A percentile compares a stretch with the other conserved stretches of the same genome.
Conservation (phyloP, 2,888 invertebrate species). For the Heliconius ismenius region DNA sequence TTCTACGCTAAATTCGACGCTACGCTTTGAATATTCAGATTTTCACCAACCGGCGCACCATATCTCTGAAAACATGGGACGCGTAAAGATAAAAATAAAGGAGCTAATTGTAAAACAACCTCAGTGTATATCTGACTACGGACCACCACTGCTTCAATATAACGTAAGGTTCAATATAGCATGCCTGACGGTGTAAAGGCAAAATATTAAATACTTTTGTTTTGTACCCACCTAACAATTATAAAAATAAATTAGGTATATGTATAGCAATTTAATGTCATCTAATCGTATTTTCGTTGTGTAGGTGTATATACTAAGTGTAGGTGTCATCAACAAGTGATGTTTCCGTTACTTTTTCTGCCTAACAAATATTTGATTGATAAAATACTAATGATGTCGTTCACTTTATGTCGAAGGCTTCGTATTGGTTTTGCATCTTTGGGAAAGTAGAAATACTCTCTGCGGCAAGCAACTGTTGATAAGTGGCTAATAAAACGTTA, state of each 20-base stretch:
- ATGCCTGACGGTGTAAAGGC: neutral
- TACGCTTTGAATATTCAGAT: neutral
- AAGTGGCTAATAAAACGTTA: neutral
- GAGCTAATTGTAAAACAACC: neutral
- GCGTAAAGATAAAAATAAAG: neutral
- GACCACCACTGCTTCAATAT: neutral
- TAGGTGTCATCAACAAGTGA: too few species aligned
- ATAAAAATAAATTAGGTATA: neutral
- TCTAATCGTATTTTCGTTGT: neutral
- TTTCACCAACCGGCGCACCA: neutral
- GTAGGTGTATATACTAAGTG: too few species aligned
- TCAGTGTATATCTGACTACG: neutral
- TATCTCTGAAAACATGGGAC: neutral
- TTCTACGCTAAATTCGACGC: too few species aligned
- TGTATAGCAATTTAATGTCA: neutral
- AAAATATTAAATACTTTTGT: neutral
- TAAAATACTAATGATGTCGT: neutral
- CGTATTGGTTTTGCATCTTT: neutral
- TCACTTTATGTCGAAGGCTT: neutral
- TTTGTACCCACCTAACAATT: neutral
- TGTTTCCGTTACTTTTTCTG: neutral
- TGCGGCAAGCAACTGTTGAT: neutral
- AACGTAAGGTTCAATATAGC: neutral
- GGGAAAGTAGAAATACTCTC: neutral
- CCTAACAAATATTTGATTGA: neutral